Conservation (phyloP, 2,888 invertebrate genomes). For the Ferdinandea cuprea region DNA sequence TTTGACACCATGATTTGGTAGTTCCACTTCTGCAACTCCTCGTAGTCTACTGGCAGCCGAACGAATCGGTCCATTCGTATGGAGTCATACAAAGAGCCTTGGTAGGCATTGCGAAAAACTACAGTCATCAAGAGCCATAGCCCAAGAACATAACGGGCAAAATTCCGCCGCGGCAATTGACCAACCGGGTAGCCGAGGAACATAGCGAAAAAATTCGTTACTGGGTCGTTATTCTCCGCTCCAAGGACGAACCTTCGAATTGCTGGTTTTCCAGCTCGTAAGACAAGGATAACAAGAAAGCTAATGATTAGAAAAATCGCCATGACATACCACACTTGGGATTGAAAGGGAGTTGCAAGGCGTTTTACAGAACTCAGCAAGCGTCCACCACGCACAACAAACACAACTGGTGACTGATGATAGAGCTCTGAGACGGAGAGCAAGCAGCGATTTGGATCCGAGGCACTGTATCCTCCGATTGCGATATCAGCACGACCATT, state of each 20-base stretch:
- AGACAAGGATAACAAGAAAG: constrained; percentile 1
- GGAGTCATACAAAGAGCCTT: constrained; percentile 79
- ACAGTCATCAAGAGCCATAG: constrained; percentile 78
- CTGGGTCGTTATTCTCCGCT: constrained; percentile 60
- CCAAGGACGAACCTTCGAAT: constrained; percentile 72
- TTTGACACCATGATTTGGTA: constrained; percentile 75
- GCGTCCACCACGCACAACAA: constrained; percentile 76
- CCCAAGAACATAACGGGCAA: constrained; percentile 77
- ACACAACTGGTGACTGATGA: constrained; percentile 77
- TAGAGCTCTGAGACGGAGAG: constrained; percentile 77
- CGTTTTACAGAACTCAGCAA: constrained; percentile 75
- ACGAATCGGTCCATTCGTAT: constrained; percentile 76
- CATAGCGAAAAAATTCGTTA: constrained; percentile 75
- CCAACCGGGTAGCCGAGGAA: constrained; percentile 77
- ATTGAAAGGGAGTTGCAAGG: constrained; percentile 76
- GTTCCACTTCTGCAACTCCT: constrained; percentile 72
- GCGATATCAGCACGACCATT: constrained; percentile 76
- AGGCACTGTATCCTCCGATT: constrained; percentile 78
- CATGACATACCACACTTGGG: constrained; percentile 76
- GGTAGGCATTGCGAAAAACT: constrained; percentile 80
- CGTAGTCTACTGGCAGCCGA: constrained; percentile 75
- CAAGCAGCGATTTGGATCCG: constrained; percentile 67
- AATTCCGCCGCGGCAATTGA: constrained; percentile 71
- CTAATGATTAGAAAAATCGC: background rate
- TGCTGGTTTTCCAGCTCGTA: background rate